phyloP scores from a whole-genome alignment of 2,888 invertebrate genomes.

The Drosophila fulvimacula region DNA sequence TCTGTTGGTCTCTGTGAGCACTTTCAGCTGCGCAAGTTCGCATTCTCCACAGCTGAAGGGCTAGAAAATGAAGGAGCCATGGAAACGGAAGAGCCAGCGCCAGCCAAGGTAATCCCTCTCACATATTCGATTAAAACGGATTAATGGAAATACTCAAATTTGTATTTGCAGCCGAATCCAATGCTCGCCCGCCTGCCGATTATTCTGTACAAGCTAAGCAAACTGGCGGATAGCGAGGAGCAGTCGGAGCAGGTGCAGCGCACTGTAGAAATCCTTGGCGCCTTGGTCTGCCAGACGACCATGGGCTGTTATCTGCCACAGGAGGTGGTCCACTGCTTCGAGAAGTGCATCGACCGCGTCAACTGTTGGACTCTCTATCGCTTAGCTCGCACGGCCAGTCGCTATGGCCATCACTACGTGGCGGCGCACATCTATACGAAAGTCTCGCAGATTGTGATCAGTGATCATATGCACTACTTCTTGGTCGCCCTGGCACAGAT shows the following conservation, averaged over 20 bases:
- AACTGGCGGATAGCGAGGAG: constrained; percentile 73
- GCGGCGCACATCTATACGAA: constrained; percentile 88
- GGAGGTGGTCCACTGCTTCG: constrained; percentile 87
- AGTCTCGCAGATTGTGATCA: constrained; percentile 90
- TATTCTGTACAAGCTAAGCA: constrained; percentile 82
- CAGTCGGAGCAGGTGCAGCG: constrained; percentile 84
- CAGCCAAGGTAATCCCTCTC: constrained; percentile 39
- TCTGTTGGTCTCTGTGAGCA: constrained; percentile 90
- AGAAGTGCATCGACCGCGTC: constrained; percentile 86
- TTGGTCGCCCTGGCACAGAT: constrained; percentile 91
- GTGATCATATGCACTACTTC: constrained; percentile 96
- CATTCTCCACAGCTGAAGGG: constrained; percentile 47
- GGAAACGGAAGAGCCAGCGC: constrained; percentile 70
- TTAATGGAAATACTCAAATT: no score
- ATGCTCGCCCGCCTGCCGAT: constrained; percentile 80
- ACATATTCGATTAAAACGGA: background rate
- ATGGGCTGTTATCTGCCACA: constrained; percentile 89
- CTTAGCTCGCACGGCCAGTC: constrained; percentile 93
- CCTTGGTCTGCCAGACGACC: constrained; percentile 92
- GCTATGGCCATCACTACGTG: constrained; percentile 92
- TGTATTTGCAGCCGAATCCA: constrained; percentile 66
- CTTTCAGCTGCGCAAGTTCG: constrained; percentile 83
- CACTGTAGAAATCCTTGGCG: constrained; percentile 91
- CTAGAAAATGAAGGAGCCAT: constrained; percentile 59
- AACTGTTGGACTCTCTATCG: constrained; percentile 94